These are phyloP conservation scores for Acyrthosiphon pisum DNA, from an alignment of 1,140 invertebrate species.

Conservation along the genomic window DNA sequence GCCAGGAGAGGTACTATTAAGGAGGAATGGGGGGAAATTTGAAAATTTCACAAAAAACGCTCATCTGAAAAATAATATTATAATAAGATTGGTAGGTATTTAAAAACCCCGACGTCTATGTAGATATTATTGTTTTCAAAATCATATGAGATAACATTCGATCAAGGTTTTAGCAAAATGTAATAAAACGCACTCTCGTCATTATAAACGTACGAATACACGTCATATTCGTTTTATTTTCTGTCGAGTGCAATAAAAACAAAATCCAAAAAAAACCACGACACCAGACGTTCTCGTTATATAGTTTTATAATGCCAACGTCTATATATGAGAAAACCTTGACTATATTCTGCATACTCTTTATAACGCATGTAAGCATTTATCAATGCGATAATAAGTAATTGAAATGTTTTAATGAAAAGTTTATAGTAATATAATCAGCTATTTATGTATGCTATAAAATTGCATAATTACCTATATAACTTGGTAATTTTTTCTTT, in stretches of 20 bases:
- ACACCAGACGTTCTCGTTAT: neutral
- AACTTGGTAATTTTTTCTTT: neutral
- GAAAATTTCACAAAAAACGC: neutral
- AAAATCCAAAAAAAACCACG: neutral
- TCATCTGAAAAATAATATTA: neutral
- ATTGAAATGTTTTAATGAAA: neutral
- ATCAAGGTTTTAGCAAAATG: neutral
- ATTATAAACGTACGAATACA: neutral
- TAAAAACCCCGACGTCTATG: neutral
- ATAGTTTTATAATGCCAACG: neutral
- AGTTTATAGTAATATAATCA: neutral
- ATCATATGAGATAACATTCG: neutral
- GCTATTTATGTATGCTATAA: neutral
- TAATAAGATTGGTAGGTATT: neutral
- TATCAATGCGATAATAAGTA: conserved; percentile 21
- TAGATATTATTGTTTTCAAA: conserved; percentile 1
- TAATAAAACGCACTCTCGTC: conserved; percentile 10
- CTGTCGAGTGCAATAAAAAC: conserved; percentile 8
- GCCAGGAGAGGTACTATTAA: neutral
- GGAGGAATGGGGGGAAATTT: neutral
- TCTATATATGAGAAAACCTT: conserved; percentile 7
- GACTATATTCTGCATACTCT: neutral
- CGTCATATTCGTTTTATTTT: neutral
- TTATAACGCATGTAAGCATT: neutral
- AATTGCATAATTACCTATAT: neutral